These are phyloP conservation scores for Orthonyx spaldingii DNA, from an alignment of 2,113 vertebrate species.

Conservation along the genomic window DNA sequence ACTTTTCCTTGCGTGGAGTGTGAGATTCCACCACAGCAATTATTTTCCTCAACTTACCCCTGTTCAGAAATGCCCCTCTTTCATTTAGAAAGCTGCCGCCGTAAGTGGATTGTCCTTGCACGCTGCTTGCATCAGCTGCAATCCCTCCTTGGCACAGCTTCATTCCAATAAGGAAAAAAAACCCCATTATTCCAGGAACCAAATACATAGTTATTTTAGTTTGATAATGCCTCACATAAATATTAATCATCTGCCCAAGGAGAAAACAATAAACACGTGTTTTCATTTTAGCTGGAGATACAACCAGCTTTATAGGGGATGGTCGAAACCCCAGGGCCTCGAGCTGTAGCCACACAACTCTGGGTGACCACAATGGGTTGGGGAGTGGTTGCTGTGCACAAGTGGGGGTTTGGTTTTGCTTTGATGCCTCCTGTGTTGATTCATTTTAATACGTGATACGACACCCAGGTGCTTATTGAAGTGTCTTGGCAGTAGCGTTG, in stretches of 20 bases:
- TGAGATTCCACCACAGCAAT: not conserved
- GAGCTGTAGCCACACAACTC: not conserved
- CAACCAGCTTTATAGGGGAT: not conserved
- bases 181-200: not conserved
- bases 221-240: not conserved
- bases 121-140: conserved; percentile 23
- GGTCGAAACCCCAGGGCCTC: not conserved
- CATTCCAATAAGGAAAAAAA: not conserved
- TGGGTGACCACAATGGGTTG: not conserved
- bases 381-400: not conserved
- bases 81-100: not conserved
- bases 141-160: conserved; percentile 20
- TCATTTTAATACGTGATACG: not conserved
- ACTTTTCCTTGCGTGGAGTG: not conserved
- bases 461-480: not conserved
- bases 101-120: not conserved
- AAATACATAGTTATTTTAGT: not conserved
- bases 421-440: not conserved
- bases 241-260: not conserved
- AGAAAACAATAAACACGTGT: not conserved
- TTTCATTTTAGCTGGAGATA: not conserved
- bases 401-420: not conserved
- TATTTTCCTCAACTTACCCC: not conserved
- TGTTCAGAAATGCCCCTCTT: not conserved
- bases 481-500: rapidly evolving